Conservation (phyloP, 2,888 invertebrate genomes). For the Macaria liturata region DNA sequence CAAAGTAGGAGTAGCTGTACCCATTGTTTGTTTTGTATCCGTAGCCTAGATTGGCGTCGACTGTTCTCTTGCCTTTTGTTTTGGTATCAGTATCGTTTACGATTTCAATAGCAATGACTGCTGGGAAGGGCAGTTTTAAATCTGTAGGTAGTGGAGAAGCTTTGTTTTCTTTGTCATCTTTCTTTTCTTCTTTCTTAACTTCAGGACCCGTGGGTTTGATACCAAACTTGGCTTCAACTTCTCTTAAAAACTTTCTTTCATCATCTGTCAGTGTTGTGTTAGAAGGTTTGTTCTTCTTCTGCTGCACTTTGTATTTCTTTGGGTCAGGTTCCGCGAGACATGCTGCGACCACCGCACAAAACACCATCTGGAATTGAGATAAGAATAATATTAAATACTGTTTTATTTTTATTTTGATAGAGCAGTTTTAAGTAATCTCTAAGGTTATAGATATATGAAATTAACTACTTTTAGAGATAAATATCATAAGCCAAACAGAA, state of each 20-base stretch:
- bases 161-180: slow-evolving; percentile 39
- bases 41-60: slow-evolving; percentile 88
- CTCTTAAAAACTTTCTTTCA: slow-evolving; percentile 72
- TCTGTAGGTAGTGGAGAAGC: slow-evolving; percentile 39
- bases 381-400: slow-evolving; percentile 16
- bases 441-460: too few species aligned
- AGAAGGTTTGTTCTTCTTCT: slow-evolving; percentile 52
- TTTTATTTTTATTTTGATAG: too few species aligned
- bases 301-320: slow-evolving; percentile 67
- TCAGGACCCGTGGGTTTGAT: slow-evolving; percentile 54
- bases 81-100: slow-evolving; percentile 81
- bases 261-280: slow-evolving; percentile 64
- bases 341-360: slow-evolving; percentile 51
- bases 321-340: slow-evolving; percentile 67
- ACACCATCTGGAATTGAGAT: slow-evolving; percentile 66
- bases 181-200: slow-evolving; percentile 40
- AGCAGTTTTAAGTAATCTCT: too few species aligned
- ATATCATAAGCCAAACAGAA: too few species aligned
- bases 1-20: slow-evolving; percentile 77
- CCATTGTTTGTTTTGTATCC: slow-evolving; percentile 83
- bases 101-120: slow-evolving; percentile 85
- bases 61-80: slow-evolving; percentile 85
- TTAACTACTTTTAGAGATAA: too few species aligned
- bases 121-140: slow-evolving; percentile 60
- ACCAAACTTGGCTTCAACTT: slow-evolving; percentile 76